Evolutionary conservation across 1,140 invertebrate genomes (phyloP).

Genomic region (Cataglyphis hispanica): DNA sequence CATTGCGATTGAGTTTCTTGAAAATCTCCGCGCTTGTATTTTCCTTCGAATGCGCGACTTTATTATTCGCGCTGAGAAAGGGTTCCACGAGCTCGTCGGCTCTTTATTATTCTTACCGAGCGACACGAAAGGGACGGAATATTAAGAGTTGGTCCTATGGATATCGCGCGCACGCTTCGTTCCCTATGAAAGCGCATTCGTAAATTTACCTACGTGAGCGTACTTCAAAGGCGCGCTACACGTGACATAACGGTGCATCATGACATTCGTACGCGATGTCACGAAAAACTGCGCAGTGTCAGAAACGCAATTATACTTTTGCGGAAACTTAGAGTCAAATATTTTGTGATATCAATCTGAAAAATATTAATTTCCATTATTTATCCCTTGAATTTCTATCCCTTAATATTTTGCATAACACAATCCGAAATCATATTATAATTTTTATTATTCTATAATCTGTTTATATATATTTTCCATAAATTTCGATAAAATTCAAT

Average conservation of each 20-base stretch:
- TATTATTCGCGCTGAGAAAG: conserved; percentile 21
- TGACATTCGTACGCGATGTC: background rate
- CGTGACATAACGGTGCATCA: conserved; percentile 68
- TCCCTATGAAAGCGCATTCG: conserved; percentile 67
- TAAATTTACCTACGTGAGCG: conserved; percentile 76
- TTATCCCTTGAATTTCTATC: background rate
- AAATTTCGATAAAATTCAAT: background rate
- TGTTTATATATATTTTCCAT: background rate
- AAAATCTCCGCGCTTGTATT: background rate
- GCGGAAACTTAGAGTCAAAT: background rate
- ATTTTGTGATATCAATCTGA: background rate
- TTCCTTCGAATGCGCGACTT: background rate
- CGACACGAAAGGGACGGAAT: conserved; percentile 70
- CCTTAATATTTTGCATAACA: background rate
- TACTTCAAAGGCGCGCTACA: conserved; percentile 67
- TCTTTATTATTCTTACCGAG: conserved; percentile 73
- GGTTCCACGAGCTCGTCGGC: conserved; percentile 44
- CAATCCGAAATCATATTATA: background rate
- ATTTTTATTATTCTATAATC: background rate
- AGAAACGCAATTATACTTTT: background rate
- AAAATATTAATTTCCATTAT: background rate
- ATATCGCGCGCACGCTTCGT: conserved; percentile 50
- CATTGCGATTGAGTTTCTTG: background rate
- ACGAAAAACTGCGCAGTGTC: background rate
- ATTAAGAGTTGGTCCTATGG: conserved; percentile 68